Base-by-base conservation (phyloP, 2,113 vertebrate genomes). In the Ptychochromis oligacanthus region DNA sequence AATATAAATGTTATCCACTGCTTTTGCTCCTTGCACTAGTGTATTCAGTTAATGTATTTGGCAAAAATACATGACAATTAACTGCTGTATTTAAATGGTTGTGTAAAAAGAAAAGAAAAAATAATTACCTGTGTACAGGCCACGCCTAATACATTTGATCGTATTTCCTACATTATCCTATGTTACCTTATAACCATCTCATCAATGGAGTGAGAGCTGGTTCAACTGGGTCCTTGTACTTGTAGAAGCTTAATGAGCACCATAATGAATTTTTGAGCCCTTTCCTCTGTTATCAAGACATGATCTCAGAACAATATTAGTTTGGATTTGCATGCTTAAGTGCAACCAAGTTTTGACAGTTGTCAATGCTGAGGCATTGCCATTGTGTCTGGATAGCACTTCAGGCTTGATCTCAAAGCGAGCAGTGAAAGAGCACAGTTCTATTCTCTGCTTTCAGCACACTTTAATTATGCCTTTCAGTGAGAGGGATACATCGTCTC, bases 391-490 rank as follows among this genome's bases (percentile, higher is more conserved):
- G 84, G 61, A 90, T 83, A 79, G 90, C 85, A 91, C 93, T 95
- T 92, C 85, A 94, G 90, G 76, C 58, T 81, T 89, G 83, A 91
- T 93, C 85, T 93, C 83, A 89, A 92, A 92, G 85, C 84, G 54
- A 89, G 85, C 89, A 74, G 82, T 90, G 84, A 89, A 91, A 94
- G 86, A 85, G 84, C 81, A 93, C 59, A 52, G 76, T 77, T 89
- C 86, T 84, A 89, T 94, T 93, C 80, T 92, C 88, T 62, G 85
- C 87, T 93, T 91, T 94, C 90, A 80, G 82, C 79, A 54, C 83
- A 87, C 89, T 95, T 95, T 95, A 95, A 96, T 96, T 94, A 95
- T 5, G 85, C 87, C 89, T 94, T 94, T 94, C 87, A 94, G 88
- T 77, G 79, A 77, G 87, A 64, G 86, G 93, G 93, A 93, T 93